Evolutionary conservation across 2,797 vertebrate genomes (phyloP).

Genomic region (Clarias platycephalus): DNA sequence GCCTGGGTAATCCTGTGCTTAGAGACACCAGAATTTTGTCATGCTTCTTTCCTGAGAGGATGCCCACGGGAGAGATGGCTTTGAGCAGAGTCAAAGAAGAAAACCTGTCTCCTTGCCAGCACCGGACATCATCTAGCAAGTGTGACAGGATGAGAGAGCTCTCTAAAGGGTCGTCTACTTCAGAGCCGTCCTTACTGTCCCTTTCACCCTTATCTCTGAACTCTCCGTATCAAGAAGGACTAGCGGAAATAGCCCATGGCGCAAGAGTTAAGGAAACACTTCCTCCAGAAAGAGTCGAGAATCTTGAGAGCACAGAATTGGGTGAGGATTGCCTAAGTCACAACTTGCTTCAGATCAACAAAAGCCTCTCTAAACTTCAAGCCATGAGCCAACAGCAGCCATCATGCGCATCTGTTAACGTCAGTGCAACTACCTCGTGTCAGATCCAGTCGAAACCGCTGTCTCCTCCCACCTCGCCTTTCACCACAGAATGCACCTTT

Average conservation of each 20-base stretch:
- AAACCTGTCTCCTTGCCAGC: slow-evolving; percentile 52
- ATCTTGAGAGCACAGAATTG: slow-evolving; percentile 54
- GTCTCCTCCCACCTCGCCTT: slow-evolving; percentile 72
- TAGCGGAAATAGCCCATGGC: slow-evolving; percentile 45
- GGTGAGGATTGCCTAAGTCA: slow-evolving; percentile 71
- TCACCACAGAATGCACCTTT: slow-evolving; percentile 72
- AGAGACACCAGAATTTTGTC: slow-evolving; percentile 47
- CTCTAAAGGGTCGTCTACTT: slow-evolving; percentile 51
- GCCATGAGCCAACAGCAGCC: slow-evolving; percentile 71
- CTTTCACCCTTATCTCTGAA: slow-evolving; percentile 76
- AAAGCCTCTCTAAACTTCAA: slow-evolving; percentile 75
- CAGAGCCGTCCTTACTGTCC: slow-evolving; percentile 67
- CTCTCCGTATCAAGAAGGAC: slow-evolving; percentile 67
- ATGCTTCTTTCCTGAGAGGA: slow-evolving; percentile 52
- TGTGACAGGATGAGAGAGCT: slow-evolving; percentile 27
- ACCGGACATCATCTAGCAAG: slow-evolving; percentile 37
- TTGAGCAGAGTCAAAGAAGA: slow-evolving; percentile 68
- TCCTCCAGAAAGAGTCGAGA: slow-evolving; percentile 57
- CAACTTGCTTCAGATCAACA: slow-evolving; percentile 77
- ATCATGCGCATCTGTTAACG: slow-evolving; percentile 55
- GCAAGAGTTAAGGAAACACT: slow-evolving; percentile 52
- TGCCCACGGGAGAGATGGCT: slow-evolving; percentile 53
- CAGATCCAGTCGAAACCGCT: slow-evolving; percentile 70
- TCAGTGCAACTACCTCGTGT: slow-evolving; percentile 60
- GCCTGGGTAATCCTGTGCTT: slow-evolving; percentile 22